Conservation (phyloP, 2,888 invertebrate genomes). For the Gandaritis pyraliata region DNA sequence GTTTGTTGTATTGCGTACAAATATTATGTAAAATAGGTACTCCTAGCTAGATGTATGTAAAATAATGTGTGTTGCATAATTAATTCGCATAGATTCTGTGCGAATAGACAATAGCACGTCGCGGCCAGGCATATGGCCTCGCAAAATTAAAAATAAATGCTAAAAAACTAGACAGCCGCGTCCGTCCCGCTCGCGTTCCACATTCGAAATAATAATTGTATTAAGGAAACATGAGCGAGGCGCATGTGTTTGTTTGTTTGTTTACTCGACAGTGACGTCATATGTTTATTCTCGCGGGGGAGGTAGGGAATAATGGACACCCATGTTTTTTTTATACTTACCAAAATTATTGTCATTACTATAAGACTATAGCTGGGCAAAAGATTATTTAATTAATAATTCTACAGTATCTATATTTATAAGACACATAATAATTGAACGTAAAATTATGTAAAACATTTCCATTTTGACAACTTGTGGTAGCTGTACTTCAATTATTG, state of each 20-base stretch:
- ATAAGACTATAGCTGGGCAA: too few species aligned
- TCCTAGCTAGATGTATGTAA: conserved; percentile 21
- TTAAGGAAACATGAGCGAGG: conserved; percentile 84
- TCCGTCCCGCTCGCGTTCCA: conserved; percentile 72
- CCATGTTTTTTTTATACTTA: not conserved
- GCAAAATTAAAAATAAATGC: conserved; percentile 64
- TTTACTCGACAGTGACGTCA: conserved; percentile 84
- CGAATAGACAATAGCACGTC: conserved; percentile 57
- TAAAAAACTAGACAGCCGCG: conserved; percentile 45
- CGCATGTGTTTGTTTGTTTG: conserved; percentile 86
- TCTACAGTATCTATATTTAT: too few species aligned
- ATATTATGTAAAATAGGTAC: conserved; percentile 35
- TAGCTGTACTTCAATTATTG: too few species aligned
- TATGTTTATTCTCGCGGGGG: conserved; percentile 83
- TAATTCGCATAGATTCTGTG: conserved; percentile 43
- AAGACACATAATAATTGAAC: too few species aligned
- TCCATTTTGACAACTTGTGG: too few species aligned
- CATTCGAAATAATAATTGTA: conserved; percentile 85
- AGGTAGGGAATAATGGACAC: conserved; percentile 50
- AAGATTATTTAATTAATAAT: too few species aligned
- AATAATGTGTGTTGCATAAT: conserved; percentile 45
- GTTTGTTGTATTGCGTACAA: conserved; percentile 38
- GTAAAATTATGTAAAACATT: too few species aligned
- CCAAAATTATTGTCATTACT: too few species aligned
- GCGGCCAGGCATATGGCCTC: conserved; percentile 45